These are phyloP conservation scores for Microtus oregoni DNA, from an alignment of 2,113 vertebrate species.

Conservation along the genomic window DNA sequence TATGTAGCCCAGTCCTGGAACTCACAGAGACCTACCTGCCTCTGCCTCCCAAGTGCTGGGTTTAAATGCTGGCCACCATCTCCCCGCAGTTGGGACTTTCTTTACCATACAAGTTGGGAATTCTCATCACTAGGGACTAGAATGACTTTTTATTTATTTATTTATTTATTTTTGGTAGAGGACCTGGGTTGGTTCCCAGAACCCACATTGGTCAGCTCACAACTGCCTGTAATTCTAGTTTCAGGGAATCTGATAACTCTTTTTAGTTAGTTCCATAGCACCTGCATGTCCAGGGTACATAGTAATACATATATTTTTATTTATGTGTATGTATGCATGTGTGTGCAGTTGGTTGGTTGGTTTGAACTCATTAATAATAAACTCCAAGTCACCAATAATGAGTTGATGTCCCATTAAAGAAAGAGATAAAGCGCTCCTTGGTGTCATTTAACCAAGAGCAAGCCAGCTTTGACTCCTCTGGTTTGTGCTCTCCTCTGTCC, in stretches of 20 bases:
- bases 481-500: not conserved
- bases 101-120: not conserved
- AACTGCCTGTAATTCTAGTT: not conserved
- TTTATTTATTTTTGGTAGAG: not conserved
- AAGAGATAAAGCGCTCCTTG: not conserved
- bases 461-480: not conserved
- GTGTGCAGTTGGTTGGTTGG: not conserved
- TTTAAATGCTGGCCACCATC: not conserved
- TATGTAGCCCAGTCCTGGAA: not conserved
- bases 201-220: not conserved
- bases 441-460: not conserved
- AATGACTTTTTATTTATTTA: not conserved
- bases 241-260: not conserved
- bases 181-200: not conserved
- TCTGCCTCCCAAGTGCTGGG: not conserved
- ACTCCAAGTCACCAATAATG: not conserved
- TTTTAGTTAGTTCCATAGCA: not conserved
- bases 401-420: not conserved
- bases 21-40: not conserved
- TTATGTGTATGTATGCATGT: not conserved
- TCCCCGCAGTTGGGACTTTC: not conserved
- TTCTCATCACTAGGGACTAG: constrained; percentile 3
- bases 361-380: not conserved
- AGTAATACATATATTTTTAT: not conserved
- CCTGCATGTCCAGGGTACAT: not conserved